Percentiles rank a stretch among this genome's conserved stretches.
Evolutionary conservation across 2,113 vertebrate genomes (phyloP).

Genomic region (Myotis lucifugus): DNA sequence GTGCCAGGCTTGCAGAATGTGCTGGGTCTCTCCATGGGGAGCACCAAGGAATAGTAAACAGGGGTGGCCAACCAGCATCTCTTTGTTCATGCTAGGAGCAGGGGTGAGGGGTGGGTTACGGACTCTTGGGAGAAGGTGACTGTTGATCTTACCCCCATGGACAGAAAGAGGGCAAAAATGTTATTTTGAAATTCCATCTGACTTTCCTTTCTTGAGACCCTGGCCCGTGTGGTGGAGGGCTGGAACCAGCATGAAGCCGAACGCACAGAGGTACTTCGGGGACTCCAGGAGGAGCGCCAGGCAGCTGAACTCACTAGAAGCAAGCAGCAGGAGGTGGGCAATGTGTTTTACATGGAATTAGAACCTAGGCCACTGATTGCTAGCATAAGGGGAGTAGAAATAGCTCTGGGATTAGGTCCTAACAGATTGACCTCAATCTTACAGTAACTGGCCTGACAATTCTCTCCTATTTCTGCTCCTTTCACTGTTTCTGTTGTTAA

Average conservation of each 20-base stretch:
- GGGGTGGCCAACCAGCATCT: background rate
- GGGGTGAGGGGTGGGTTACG: background rate
- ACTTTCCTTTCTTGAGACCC: constrained; percentile 78
- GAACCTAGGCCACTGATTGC: background rate
- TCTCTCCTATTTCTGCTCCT: background rate
- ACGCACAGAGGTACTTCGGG: constrained; percentile 77
- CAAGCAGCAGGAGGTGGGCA: constrained; percentile 83
- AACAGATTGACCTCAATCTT: background rate
- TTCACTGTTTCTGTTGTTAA: background rate
- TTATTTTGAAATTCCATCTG: constrained; percentile 43
- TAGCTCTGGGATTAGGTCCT: background rate
- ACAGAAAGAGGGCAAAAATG: background rate
- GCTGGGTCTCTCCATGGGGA: background rate
- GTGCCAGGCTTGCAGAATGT: constrained; percentile 79
- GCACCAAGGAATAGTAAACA: background rate
- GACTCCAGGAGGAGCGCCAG: constrained; percentile 84
- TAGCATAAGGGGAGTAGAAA: background rate
- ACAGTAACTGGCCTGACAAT: background rate
- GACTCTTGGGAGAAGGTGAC: background rate
- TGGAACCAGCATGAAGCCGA: constrained; percentile 87
- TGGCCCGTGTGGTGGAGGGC: constrained; percentile 87
- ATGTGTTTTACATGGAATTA: background rate
- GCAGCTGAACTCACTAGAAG: constrained; percentile 72
- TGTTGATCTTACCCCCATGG: background rate
- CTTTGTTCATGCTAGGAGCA: background rate